Base-by-base conservation (phyloP, 2,888 invertebrate genomes). In the Pristionchus exspectatus region DNA sequence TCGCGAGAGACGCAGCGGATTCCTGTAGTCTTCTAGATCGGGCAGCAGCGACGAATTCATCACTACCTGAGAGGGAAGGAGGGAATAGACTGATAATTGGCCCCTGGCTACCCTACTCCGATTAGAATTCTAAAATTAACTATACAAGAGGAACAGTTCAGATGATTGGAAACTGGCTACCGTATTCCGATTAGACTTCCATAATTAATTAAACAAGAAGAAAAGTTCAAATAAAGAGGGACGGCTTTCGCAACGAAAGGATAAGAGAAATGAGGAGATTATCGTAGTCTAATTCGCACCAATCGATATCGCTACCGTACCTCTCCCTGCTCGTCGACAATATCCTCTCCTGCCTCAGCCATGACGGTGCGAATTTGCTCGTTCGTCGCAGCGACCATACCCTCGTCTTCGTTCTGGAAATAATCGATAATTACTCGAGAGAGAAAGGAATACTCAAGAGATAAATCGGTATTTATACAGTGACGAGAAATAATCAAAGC, bases 401-500 rank as follows among this genome's bases (percentile, higher is more conserved):
- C 63, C 30, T 89, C 89, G 89, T 89, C 89, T 56, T 89, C 81
- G 81, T 81, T 74, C 89, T 89, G 50, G 10, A 89, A 44, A 38
- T n/a, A 66, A 27, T 66, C 66, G 27, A 66, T 27, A 66, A 66
- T 14, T 66, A 24, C 21, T 7, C 18, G 21, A 18, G 24, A 50
- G n/a, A 44, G 50, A 44, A 77, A 77, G 21, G n/a, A 50, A 44
- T 77, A 50, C 44, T 74, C 38, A 7, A 50, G 66, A 66, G 2
- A 27, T 10, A 27, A 4, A 9, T 2, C 27, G 27, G 27, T 27
- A 27, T 66, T 66, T 12, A 2, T 12, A 30, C 69, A 30, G 63
- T 63, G n/a, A 63, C 21, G 2, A 21, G 63, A 63, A 18, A 56
- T 3, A 21, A 21, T 56, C 56, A 56, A 56, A 56, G 21, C 4